These are phyloP conservation scores for Sylvia atricapilla DNA, from an alignment of 2,113 vertebrate genomes.

Conservation along the genomic window DNA sequence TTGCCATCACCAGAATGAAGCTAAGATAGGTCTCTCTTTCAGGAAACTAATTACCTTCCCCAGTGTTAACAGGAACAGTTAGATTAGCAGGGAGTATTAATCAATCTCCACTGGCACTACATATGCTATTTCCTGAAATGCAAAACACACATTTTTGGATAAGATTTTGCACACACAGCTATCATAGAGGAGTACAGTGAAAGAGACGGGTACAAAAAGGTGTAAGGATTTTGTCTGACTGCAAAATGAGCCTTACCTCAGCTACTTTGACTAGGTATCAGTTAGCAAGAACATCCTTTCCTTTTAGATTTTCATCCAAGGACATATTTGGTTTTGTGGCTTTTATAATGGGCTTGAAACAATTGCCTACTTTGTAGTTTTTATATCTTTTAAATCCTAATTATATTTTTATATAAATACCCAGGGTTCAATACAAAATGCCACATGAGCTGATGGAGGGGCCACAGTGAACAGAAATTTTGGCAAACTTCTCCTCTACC, in stretches of 20 bases:
- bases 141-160: background rate
- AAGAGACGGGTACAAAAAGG: background rate
- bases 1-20: background rate
- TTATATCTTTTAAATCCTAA: background rate
- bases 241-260: background rate
- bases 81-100: background rate
- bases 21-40: background rate
- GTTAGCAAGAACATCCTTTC: background rate
- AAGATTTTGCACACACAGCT: background rate
- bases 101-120: background rate
- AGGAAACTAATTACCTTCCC: background rate
- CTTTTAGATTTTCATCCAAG: background rate
- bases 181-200: background rate
- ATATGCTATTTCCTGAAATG: background rate
- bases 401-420: background rate
- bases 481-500: background rate
- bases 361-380: background rate
- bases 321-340: background rate
- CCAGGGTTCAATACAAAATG: background rate
- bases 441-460: background rate
- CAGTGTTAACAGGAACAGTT: background rate
- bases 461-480: background rate
- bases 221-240: background rate
- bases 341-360: background rate
- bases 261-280: background rate